phyloP scores from a whole-genome alignment of 2,888 invertebrate species.

The Scaptomyza cyrtandrae region DNA sequence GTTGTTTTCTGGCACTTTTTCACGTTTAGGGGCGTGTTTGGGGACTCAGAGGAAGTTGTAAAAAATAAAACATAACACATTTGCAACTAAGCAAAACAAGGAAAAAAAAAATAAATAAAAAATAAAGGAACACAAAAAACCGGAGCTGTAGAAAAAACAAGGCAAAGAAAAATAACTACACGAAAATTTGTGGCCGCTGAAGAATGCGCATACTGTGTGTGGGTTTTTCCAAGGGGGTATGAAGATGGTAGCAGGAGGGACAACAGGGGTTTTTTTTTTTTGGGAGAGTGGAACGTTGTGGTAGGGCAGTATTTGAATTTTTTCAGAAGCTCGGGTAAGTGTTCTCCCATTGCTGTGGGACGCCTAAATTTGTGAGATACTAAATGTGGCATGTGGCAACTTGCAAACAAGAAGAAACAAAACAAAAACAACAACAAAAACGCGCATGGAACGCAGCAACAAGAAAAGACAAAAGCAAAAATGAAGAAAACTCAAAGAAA shows the following conservation, averaged over 20 bases:
- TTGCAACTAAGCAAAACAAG: conserved; percentile 59
- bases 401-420: conserved; percentile 16
- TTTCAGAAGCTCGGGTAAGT: conserved; percentile 25
- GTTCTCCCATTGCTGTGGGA: conserved; percentile 51
- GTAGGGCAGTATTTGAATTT: conserved; percentile 10
- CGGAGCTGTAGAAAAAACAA: conserved; percentile 25
- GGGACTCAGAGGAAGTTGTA: conserved; percentile 66
- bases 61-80: conserved; percentile 79
- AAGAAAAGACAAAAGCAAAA: conserved; percentile 22
- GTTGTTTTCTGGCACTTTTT: conserved; percentile 70
- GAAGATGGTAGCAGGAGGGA: not conserved
- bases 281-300: not conserved
- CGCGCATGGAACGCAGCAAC: conserved; percentile 2
- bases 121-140: conserved; percentile 9
- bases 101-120: conserved; percentile 8
- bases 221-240: not conserved
- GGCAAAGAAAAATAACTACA: conserved; percentile 73
- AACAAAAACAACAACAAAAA: conserved; percentile 5
- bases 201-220: conserved; percentile 57
- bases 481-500: conserved; percentile 36
- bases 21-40: conserved; percentile 41
- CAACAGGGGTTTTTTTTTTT: not conserved
- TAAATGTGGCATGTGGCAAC: conserved; percentile 72
- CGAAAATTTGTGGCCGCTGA: conserved; percentile 75
- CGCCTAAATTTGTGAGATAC: conserved; percentile 72